phyloP scores from a whole-genome alignment of 2,797 vertebrate genomes.

The Halcyon badia region DNA sequence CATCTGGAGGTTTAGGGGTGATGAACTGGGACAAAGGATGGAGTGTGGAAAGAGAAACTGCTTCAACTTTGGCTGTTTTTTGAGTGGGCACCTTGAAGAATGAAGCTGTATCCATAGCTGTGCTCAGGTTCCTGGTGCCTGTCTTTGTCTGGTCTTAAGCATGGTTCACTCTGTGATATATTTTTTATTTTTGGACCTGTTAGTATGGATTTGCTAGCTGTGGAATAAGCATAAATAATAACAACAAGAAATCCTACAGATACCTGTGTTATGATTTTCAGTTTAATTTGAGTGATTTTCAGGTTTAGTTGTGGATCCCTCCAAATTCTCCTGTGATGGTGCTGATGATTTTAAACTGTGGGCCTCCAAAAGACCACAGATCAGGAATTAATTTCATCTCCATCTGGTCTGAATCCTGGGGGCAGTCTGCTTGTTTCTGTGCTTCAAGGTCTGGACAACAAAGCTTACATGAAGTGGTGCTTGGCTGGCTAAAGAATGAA shows the following conservation, averaged over 20 bases:
- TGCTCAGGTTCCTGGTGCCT: not conserved
- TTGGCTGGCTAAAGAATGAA: not conserved
- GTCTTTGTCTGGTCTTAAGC: not conserved
- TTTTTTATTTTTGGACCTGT: not conserved
- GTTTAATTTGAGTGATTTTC: not conserved
- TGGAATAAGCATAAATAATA: not conserved
- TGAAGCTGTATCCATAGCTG: not conserved
- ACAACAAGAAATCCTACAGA: not conserved
- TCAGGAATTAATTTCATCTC: not conserved
- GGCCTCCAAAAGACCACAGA: not conserved
- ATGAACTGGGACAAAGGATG: not conserved
- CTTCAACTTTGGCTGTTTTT: not conserved
- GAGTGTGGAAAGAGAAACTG: not conserved
- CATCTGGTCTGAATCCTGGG: not conserved
- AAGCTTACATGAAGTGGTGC: not conserved
- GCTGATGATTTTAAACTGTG: not conserved
- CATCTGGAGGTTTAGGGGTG: not conserved
- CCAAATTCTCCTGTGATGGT: not conserved
- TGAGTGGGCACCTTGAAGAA: not conserved
- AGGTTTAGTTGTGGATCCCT: not conserved
- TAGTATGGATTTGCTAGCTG: not conserved
- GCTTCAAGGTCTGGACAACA: not conserved
- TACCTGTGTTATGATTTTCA: not conserved
- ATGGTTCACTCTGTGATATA: not conserved
- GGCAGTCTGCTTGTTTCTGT: not conserved